These are phyloP conservation scores for Bugula neritina DNA, from an alignment of 2,888 invertebrate genomes.

Conservation along the genomic window DNA sequence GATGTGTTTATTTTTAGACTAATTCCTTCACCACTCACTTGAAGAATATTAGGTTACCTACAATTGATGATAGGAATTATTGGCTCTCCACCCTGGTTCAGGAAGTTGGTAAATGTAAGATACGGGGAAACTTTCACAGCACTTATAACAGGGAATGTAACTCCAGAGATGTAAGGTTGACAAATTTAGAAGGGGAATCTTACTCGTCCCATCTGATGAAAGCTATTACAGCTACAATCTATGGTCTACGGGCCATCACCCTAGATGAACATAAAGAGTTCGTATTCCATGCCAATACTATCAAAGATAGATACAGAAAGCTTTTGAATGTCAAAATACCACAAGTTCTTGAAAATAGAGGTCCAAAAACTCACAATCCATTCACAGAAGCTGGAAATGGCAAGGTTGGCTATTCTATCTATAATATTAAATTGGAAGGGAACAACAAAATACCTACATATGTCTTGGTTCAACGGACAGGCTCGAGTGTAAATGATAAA, in stretches of 20 bases:
- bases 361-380: neutral
- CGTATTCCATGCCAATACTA: neutral
- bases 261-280: neutral
- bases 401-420: conserved; percentile 9
- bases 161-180: neutral
- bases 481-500: neutral
- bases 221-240: neutral
- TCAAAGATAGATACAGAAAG: neutral
- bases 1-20: neutral
- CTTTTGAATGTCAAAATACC: neutral
- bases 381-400: conserved; percentile 11
- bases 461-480: neutral
- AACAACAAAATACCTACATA: neutral
- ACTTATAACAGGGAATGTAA: neutral
- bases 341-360: neutral
- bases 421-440: neutral
- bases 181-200: neutral
- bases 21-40: neutral
- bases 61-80: neutral
- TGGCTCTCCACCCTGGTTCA: conserved; percentile 17
- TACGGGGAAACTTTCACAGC: conserved; percentile 12
- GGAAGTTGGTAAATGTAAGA: neutral
- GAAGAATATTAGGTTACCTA: neutral
- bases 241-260: neutral
- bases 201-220: conserved; percentile 21